These are phyloP conservation scores for Diploptera punctata DNA, from an alignment of 2,888 invertebrate genomes.

Conservation along the genomic window DNA sequence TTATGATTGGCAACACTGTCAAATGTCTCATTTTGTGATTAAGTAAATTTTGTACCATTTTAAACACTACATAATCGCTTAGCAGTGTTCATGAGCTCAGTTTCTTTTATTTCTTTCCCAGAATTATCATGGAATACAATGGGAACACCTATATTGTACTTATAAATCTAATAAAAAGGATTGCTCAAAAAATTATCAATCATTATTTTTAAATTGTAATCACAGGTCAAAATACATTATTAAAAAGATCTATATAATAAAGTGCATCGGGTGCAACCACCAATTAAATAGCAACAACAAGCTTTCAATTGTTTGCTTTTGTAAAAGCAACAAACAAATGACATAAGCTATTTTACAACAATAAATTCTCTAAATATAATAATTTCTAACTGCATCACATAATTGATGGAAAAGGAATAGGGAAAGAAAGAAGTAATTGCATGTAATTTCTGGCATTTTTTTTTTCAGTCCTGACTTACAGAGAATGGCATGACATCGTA, in stretches of 20 bases:
- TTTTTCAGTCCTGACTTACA: slow-evolving; percentile 21
- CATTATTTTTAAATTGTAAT: not conserved
- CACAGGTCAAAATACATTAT: not conserved
- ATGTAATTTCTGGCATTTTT: slow-evolving; percentile 11
- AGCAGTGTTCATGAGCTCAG: no score
- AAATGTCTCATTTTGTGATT: not conserved
- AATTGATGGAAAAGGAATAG: slow-evolving; percentile 14
- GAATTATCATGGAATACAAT: no score
- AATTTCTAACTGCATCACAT: slow-evolving; percentile 2
- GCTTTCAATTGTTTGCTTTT: not conserved
- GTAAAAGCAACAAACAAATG: slow-evolving; percentile 3
- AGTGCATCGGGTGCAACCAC: slow-evolving; percentile 25
- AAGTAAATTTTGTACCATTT: not conserved
- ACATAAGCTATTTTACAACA: slow-evolving; percentile 10
- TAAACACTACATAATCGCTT: not conserved
- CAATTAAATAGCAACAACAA: slow-evolving; percentile 24
- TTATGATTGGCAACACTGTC: not conserved
- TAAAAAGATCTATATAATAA: slow-evolving; percentile 18
- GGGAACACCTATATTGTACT: not conserved
- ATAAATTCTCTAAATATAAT: not conserved
- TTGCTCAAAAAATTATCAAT: not conserved
- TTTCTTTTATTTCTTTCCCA: not conserved
- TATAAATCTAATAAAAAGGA: not conserved
- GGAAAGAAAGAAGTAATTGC: slow-evolving; percentile 17
- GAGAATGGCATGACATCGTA: slow-evolving; percentile 28